A percentile compares a stretch with the other conserved stretches of the same genome.
phyloP scores from a whole-genome alignment of 2,113 vertebrate genomes.

The Pluvialis apricaria region DNA sequence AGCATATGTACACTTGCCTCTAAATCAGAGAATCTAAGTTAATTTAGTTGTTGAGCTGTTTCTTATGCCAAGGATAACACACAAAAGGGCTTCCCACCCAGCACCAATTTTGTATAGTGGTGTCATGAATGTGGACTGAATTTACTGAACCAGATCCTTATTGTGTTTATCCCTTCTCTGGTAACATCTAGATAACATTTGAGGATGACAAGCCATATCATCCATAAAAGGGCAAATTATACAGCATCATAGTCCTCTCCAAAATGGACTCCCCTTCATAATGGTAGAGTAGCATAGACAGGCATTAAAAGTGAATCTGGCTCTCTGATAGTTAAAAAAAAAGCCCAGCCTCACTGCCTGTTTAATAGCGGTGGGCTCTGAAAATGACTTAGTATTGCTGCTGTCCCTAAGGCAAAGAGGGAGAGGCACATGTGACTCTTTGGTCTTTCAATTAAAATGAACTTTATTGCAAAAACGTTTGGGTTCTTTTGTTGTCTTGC shows the following conservation, averaged over 20 bases:
- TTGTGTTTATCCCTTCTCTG: background rate
- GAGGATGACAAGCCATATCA: background rate
- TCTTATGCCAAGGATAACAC: background rate
- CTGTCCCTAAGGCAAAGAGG: background rate
- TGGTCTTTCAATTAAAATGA: constrained; percentile 6
- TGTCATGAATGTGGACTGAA: background rate
- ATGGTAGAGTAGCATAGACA: background rate
- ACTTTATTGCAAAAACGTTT: constrained; percentile 2
- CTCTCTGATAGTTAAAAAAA: background rate
- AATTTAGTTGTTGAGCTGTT: background rate
- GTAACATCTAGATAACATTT: background rate
- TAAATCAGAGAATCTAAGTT: background rate
- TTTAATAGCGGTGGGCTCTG: background rate
- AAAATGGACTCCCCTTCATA: background rate
- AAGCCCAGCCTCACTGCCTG: background rate
- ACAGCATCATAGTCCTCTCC: background rate
- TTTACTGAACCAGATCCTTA: background rate
- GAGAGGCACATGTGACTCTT: background rate
- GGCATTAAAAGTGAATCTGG: background rate
- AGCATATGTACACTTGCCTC: background rate
- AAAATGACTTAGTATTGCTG: background rate
- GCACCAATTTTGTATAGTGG: background rate
- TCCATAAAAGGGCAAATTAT: background rate
- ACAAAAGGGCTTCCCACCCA: background rate
- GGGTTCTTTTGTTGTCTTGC: constrained; percentile 13